phyloP scores from a whole-genome alignment of 2,113 vertebrate genomes.

The Amblyornis subalaris region DNA sequence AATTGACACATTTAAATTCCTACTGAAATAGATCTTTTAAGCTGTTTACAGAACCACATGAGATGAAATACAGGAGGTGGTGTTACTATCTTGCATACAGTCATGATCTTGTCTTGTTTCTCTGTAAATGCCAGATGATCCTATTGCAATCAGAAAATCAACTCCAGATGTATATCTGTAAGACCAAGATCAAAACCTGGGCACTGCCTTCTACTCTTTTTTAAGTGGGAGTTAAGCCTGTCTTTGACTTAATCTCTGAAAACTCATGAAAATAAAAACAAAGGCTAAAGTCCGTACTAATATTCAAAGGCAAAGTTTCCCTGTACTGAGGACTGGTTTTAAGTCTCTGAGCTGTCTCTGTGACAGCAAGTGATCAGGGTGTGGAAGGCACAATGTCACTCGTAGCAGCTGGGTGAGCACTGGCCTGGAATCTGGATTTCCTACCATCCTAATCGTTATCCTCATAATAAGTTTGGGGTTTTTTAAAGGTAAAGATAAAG shows the following conservation, averaged over 20 bases:
- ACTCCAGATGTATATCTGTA: neutral
- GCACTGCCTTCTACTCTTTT: neutral
- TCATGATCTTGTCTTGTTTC: neutral
- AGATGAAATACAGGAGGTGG: neutral
- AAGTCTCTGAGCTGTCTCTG: neutral
- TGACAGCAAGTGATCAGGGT: neutral
- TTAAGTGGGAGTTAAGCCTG: neutral
- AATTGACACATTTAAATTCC: neutral
- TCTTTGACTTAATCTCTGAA: neutral
- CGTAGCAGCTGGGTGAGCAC: neutral
- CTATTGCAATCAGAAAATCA: neutral
- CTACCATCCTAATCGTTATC: neutral
- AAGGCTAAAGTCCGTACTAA: neutral
- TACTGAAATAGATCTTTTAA: neutral
- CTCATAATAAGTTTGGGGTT: fast-evolving
- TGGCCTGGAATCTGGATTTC: neutral
- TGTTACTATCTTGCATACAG: neutral
- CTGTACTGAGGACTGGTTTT: neutral
- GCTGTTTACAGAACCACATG: neutral
- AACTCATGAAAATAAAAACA: neutral
- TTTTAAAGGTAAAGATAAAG: neutral
- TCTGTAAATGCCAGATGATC: neutral
- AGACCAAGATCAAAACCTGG: neutral
- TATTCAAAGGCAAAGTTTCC: neutral
- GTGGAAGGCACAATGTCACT: neutral